phyloP scores from a whole-genome alignment of 1,140 invertebrate genomes.

The Panonychus citri region DNA sequence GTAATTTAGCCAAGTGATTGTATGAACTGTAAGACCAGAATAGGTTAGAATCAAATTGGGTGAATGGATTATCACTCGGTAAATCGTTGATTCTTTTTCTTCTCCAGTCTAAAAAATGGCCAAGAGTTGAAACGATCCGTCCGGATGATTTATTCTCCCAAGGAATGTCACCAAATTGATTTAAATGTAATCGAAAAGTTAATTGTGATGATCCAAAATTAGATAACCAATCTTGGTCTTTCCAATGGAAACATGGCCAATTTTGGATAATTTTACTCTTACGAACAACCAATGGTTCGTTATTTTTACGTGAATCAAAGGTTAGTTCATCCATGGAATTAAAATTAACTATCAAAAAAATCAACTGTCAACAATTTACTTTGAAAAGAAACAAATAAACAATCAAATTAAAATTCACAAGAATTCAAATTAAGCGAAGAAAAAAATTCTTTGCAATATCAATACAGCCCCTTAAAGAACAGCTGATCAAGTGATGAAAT shows the following conservation, averaged over 20 bases:
- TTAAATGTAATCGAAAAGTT: slow-evolving; percentile 12
- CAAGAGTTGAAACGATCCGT: slow-evolving; percentile 30
- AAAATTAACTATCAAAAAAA: too few relatives aligned
- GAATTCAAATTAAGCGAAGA: too few relatives aligned
- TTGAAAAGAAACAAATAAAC: too few relatives aligned
- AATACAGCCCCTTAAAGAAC: too few relatives aligned
- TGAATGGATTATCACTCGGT: slow-evolving; percentile 9
- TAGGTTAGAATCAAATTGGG: background rate
- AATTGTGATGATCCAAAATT: slow-evolving; percentile 12
- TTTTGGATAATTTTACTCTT: too few relatives aligned
- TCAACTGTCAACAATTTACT: too few relatives aligned
- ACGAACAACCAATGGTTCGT: too few relatives aligned
- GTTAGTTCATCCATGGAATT: too few relatives aligned
- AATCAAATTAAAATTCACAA: too few relatives aligned
- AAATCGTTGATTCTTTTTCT: background rate
- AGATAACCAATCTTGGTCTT: slow-evolving; percentile 14
- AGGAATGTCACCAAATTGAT: slow-evolving; percentile 20
- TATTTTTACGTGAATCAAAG: too few relatives aligned
- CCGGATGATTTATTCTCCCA: slow-evolving; percentile 42
- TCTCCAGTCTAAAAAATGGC: slow-evolving; percentile 33
- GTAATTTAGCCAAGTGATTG: slow-evolving; percentile 13
- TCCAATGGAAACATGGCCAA: slow-evolving; percentile 17
- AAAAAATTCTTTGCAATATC: too few relatives aligned
- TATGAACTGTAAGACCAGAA: background rate
- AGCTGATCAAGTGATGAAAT: too few relatives aligned